phyloP scores from a whole-genome alignment of 2,888 invertebrate species.

The Rotaria macrura region DNA sequence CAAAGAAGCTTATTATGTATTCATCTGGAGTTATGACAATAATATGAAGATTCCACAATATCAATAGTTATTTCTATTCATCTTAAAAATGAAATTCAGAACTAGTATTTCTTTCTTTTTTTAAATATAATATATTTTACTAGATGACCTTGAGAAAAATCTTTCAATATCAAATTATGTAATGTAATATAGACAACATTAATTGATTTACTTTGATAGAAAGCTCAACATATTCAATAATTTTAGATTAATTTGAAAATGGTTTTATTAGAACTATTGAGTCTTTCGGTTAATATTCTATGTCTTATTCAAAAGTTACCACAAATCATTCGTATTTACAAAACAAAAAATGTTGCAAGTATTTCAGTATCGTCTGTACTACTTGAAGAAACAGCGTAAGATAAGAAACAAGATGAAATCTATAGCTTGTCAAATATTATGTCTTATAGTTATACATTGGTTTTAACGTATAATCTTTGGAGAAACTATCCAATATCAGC shows the following conservation, averaged over 20 bases:
- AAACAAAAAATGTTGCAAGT: neutral
- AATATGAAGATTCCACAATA: no score
- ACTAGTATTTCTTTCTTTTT: neutral
- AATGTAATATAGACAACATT: no score
- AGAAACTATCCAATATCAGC: neutral
- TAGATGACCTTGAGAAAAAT: no score
- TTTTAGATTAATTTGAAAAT: neutral
- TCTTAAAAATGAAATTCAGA: no score
- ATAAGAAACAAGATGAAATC: neutral
- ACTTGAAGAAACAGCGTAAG: neutral
- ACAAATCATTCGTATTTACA: neutral
- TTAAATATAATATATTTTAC: no score
- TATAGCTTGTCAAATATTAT: no score
- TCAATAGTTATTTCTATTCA: no score
- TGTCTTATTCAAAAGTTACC: neutral
- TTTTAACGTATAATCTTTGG: neutral
- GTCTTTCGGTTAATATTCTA: neutral
- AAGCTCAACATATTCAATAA: neutral
- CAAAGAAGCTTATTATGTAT: neutral
- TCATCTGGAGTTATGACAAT: neutral
- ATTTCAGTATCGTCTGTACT: neutral
- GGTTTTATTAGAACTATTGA: neutral
- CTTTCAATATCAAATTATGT: no score
- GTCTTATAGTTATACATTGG: neutral
- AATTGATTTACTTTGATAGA: neutral